Evolutionary conservation across 2,888 invertebrate species (phyloP).

Genomic region (Ceraclea dissimilis): DNA sequence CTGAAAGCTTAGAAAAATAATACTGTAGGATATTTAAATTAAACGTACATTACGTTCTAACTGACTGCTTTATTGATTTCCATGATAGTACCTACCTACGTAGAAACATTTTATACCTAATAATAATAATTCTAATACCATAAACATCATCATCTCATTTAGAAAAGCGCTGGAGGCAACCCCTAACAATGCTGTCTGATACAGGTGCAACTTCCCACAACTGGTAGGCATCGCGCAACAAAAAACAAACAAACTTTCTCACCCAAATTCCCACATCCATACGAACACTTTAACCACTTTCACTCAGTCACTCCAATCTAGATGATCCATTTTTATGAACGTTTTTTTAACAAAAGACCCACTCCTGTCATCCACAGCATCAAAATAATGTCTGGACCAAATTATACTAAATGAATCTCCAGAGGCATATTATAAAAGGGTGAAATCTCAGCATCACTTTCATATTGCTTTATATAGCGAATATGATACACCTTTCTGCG

Average conservation of each 20-base stretch:
- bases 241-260: background rate
- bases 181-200: background rate
- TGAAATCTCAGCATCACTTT: background rate
- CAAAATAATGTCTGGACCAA: background rate
- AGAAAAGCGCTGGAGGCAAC: background rate
- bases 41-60: too few relatives aligned
- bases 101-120: too few relatives aligned
- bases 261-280: background rate
- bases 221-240: background rate
- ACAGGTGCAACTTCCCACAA: background rate
- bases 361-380: constrained; percentile 1
- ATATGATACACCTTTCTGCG: background rate
- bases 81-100: too few relatives aligned
- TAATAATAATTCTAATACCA: too few relatives aligned
- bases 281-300: background rate
- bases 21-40: too few relatives aligned
- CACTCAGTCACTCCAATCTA: background rate
- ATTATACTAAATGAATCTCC: background rate
- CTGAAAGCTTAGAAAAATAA: too few relatives aligned
- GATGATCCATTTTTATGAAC: background rate
- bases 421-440: background rate
- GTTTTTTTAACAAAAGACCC: background rate
- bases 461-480: background rate
- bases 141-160: background rate
- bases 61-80: too few relatives aligned